phyloP scores from a whole-genome alignment of 2,113 vertebrate genomes.

The Amazona guildingii region DNA sequence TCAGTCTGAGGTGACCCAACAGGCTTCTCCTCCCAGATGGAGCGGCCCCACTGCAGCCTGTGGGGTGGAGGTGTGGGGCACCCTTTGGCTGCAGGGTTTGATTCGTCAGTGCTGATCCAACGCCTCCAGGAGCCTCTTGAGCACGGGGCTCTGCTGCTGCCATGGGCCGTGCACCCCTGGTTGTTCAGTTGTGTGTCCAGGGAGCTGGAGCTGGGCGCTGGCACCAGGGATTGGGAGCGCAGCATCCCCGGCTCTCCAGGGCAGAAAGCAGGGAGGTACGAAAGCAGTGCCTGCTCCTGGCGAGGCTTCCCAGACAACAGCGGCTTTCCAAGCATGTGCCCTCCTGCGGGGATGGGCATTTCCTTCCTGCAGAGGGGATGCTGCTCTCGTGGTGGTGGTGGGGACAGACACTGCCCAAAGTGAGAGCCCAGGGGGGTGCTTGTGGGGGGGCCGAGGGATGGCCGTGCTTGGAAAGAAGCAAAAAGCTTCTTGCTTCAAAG shows the following conservation, averaged over 20 bases:
- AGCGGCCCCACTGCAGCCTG: too few relatives aligned
- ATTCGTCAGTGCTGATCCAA: fast-evolving
- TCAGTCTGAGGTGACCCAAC: background rate
- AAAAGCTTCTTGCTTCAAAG: background rate
- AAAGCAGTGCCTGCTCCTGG: background rate
- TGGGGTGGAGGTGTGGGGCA: background rate
- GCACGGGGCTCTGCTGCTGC: background rate
- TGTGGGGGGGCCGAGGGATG: background rate
- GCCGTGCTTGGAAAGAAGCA: background rate
- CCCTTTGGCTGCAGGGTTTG: background rate
- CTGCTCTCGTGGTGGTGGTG: fast-evolving
- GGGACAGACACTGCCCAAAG: background rate
- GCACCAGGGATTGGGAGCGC: background rate
- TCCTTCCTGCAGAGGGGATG: background rate
- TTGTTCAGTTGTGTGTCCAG: background rate
- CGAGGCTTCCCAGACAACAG: background rate
- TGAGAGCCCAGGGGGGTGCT: fast-evolving
- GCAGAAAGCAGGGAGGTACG: background rate
- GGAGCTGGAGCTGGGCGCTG: background rate
- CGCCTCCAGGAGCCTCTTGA: background rate
- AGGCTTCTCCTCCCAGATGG: background rate
- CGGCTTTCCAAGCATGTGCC: background rate
- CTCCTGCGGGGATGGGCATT: background rate
- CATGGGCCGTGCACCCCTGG: fast-evolving
- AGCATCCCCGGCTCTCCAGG: background rate